These are phyloP conservation scores for Enteromius afrohamiltoni DNA, from an alignment of 2,797 vertebrate genomes.

Conservation along the genomic window DNA sequence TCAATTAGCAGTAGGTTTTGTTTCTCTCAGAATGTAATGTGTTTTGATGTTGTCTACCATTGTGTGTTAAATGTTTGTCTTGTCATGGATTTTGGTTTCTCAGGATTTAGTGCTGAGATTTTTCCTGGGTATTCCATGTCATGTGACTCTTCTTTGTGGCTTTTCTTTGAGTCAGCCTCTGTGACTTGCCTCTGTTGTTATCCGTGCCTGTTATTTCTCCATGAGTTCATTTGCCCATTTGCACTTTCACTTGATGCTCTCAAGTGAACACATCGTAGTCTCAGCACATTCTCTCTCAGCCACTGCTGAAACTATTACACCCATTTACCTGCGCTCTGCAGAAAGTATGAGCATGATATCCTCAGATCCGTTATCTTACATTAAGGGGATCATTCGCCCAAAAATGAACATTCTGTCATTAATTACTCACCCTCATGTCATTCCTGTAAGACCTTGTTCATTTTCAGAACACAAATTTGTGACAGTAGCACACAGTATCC, in stretches of 20 bases:
- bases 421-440: neutral
- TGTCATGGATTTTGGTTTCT: neutral
- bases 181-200: conserved; percentile 38
- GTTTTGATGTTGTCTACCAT: conserved; percentile 20
- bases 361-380: conserved; percentile 1
- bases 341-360: neutral
- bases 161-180: conserved; percentile 23
- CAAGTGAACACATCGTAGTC: conserved; percentile 42
- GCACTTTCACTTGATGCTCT: conserved; percentile 36
- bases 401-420: neutral
- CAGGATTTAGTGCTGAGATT: conserved; percentile 5
- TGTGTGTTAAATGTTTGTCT: conserved; percentile 26
- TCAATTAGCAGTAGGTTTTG: neutral
- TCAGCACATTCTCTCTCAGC: conserved; percentile 26
- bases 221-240: conserved; percentile 48
- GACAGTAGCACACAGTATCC: neutral
- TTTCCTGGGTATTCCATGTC: conserved; percentile 22
- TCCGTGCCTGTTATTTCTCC: conserved; percentile 44
- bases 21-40: neutral
- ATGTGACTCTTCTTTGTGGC: conserved; percentile 23
- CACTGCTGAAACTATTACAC: conserved; percentile 38
- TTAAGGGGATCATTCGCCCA: neutral
- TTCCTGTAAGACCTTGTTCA: neutral
- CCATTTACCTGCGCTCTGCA: conserved; percentile 12
- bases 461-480: neutral